Evolutionary conservation across 2,113 vertebrate genomes (phyloP).

Genomic region (Urocolius indicus): DNA sequence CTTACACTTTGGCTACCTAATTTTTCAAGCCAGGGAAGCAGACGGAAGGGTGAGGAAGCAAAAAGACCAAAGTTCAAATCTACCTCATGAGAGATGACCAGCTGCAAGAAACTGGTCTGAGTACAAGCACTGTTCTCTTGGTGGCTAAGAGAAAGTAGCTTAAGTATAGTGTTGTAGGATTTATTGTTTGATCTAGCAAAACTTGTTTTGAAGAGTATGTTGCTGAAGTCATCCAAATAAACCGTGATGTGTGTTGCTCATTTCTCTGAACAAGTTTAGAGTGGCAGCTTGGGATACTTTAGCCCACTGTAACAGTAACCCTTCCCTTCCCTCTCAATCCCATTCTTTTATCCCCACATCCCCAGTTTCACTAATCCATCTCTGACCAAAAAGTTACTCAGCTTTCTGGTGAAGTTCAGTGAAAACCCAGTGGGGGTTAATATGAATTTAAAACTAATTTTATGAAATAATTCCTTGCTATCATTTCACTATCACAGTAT

Average conservation of each 20-base stretch:
- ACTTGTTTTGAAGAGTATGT: too few relatives aligned
- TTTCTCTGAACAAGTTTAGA: not conserved
- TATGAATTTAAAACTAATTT: not conserved
- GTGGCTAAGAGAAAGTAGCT: not conserved
- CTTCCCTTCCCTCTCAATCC: not conserved
- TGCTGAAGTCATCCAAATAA: not conserved
- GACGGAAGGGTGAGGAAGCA: not conserved
- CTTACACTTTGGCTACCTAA: not conserved
- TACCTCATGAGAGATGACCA: not conserved
- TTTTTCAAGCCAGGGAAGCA: not conserved
- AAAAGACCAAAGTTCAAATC: not conserved
- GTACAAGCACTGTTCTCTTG: not conserved
- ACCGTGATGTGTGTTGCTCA: accelerated
- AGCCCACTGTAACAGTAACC: not conserved
- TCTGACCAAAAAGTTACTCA: not conserved
- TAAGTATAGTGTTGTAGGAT: not conserved
- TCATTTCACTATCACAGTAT: accelerated
- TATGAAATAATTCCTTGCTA: not conserved
- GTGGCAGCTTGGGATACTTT: not conserved
- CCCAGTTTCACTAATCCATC: not conserved
- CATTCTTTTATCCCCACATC: accelerated
- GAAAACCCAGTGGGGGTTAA: not conserved
- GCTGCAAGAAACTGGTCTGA: not conserved
- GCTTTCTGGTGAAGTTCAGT: not conserved
- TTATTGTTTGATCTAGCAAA: not conserved